phyloP scores from a whole-genome alignment of 2,113 vertebrate genomes.

The western clawed frog (Xenopus tropicalis) region DNA sequence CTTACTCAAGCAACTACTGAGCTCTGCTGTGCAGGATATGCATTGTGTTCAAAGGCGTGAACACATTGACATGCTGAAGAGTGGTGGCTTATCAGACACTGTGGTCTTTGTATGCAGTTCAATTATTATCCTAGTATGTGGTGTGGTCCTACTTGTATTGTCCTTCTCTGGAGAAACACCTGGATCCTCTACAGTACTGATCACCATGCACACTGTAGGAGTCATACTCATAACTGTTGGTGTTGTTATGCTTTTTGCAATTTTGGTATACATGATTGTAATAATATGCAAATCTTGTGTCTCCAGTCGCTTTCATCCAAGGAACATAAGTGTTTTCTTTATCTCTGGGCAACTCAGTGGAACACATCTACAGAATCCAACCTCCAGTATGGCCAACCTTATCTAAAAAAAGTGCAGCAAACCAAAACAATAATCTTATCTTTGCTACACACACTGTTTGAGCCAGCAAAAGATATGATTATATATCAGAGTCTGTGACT shows the following conservation, averaged over 20 bases:
- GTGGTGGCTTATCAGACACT: conserved; percentile 82
- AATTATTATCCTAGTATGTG: conserved; percentile 77
- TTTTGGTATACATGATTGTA: conserved; percentile 71
- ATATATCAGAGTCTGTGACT: too few species aligned
- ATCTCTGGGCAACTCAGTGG: conserved; percentile 79
- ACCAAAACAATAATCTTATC: not conserved
- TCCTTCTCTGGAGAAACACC: conserved; percentile 76
- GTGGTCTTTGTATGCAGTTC: conserved; percentile 81
- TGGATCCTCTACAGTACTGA: conserved; percentile 65
- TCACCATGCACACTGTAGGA: conserved; percentile 87
- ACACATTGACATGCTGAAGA: conserved; percentile 86
- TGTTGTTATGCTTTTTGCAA: conserved; percentile 69
- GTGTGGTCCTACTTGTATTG: conserved; percentile 77
- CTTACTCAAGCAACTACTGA: conserved; percentile 92
- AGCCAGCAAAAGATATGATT: not conserved
- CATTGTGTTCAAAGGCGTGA: conserved; percentile 86
- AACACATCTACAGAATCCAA: conserved; percentile 73
- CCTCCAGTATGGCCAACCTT: conserved; percentile 89
- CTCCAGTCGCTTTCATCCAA: not conserved
- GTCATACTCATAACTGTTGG: conserved; percentile 77
- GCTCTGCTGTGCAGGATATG: conserved; percentile 97
- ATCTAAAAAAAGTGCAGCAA: conserved; percentile 64
- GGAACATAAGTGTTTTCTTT: conserved; percentile 75
- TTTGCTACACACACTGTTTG: not conserved
- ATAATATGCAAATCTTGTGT: conserved; percentile 54